Evolutionary conservation across 1,140 invertebrate species (phyloP), one percentile per base, ranked within the genome.

Genomic region (Drosophila kepulauana): DNA sequence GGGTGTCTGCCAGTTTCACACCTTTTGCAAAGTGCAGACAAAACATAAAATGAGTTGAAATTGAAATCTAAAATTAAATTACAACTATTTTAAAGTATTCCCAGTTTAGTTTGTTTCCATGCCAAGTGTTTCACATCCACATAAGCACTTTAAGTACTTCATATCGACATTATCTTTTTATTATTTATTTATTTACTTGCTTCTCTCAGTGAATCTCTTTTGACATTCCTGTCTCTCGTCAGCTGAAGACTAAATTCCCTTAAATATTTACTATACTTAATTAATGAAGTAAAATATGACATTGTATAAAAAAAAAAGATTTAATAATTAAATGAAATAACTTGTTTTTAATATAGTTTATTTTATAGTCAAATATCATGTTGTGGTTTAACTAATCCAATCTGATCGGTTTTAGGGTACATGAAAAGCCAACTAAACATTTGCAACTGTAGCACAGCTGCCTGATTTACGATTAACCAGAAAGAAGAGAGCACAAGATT

Each of bases 401-500:
- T 43, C 11, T 43, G n/a, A 43, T 43, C 2, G 41, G 3, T 43
- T 7, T 20, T 48, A 48, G 46, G 46, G 46, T 48, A 48, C 11
- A n/a, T 0, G 5, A 13, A 13, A 13, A 43, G 41, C 15, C 41
- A 5, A 1, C 11, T n/a, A 3, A 3, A 43, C 5, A 3, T 4
- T 13, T 4, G 41, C n/a, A 43, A 43, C 5, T 43, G 11, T 13
- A 13, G n/a, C 46, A 13, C 46, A 48, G 46, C 46, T 48, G 46
- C 13, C 15, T 20, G 54, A 57, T 57, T 57, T 41, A 57, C 5
- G 35, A 41, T 16, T 16, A 57, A 43, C 16, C 6, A 57, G 35
- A 20, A 41, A 57, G 35, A 20, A 41, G 35, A 57, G 54, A 16
- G 54, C 15, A 25, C 41, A 25, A 57, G 54, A 57, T 25, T 25